These are phyloP conservation scores for Amphiprion clarkii DNA, from an alignment of 2,797 vertebrate genomes.

Conservation along the genomic window DNA sequence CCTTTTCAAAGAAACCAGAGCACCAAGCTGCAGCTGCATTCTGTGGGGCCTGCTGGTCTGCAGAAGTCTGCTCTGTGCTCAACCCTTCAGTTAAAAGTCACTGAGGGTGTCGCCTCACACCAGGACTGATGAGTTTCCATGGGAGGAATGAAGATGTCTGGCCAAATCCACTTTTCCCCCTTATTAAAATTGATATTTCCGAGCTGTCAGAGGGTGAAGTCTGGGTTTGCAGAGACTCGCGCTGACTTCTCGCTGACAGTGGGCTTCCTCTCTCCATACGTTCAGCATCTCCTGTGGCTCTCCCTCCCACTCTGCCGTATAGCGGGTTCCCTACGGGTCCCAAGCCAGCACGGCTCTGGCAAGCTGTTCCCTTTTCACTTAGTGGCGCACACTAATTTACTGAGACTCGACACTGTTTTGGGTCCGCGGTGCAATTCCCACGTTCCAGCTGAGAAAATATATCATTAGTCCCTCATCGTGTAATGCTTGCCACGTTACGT, in stretches of 20 bases:
- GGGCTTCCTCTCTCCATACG: constrained; percentile 75
- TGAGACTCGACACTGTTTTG: constrained; percentile 84
- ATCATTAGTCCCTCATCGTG: constrained; percentile 85
- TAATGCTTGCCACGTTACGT: constrained; percentile 87
- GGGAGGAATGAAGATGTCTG: constrained; percentile 84
- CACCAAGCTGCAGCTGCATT: constrained; percentile 53
- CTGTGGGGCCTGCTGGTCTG: constrained; percentile 59
- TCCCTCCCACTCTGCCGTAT: constrained; percentile 61
- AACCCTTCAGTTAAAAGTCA: constrained; percentile 74
- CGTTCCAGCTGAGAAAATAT: constrained; percentile 89
- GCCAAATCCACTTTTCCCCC: constrained; percentile 86
- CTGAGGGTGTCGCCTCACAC: constrained; percentile 82
- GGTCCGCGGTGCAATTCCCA: constrained; percentile 79
- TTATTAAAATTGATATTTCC: constrained; percentile 88
- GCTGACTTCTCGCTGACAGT: constrained; percentile 77
- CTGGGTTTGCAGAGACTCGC: constrained; percentile 80
- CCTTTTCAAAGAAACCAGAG: constrained; percentile 47
- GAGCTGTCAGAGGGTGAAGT: constrained; percentile 86
- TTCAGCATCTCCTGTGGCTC: constrained; percentile 69
- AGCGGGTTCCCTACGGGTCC: constrained; percentile 71
- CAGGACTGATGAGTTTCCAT: constrained; percentile 85
- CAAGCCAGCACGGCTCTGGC: constrained; percentile 70
- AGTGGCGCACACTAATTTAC: constrained; percentile 83
- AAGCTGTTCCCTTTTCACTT: constrained; percentile 79
- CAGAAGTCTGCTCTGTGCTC: constrained; percentile 53